Evolutionary conservation across 2,888 invertebrate species (phyloP), one percentile per base, ranked within the genome.

Genomic region (Drosophila melanosoma): DNA sequence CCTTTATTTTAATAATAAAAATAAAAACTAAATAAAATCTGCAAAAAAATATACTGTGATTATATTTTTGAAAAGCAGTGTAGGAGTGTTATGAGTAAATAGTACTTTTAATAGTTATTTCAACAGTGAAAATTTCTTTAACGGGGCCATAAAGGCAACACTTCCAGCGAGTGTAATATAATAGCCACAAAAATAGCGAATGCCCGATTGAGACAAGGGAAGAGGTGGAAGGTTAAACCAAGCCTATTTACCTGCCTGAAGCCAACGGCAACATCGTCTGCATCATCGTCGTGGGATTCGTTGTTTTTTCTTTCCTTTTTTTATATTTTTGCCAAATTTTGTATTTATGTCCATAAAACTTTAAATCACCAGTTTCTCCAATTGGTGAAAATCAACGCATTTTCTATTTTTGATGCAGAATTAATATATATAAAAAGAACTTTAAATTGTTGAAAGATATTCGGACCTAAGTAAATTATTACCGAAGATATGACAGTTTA

Each of bases 231-330:
- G 54, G 49, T 70, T 71, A 71, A 65, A 74, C 72, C 72, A 68
- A 81, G 79, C 88, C 88, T 83, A 88, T 87, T 87, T 89, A 88
- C 83, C 88, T 87, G 89, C 89, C 87, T 68, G 71, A 62, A 87
- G 87, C 87, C 87, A 57, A 56, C 73, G 63, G 68, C 75, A 68
- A 29, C 53, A 63, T 58, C 56, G 69, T 66, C 79, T 84, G 58
- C 59, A 67, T 74, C 76, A 71, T 65, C 60, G 49, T 74, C 45
- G 54, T 36, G 38, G 52, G 68, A 60, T 78, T 58, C 74, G 35
- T 38, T 68, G 60, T 51, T 57, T 58, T 61, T 61, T 26, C 26
- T 26, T 26, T 26, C 3, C 26, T 60, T 38, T 56, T 56, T 20
- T 66, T 51, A n/a, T 76, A 53, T 74, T 52, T 79, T 61, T 70